Evolutionary conservation across 1,140 invertebrate genomes (phyloP).

Genomic region (Cepaea nemoralis): DNA sequence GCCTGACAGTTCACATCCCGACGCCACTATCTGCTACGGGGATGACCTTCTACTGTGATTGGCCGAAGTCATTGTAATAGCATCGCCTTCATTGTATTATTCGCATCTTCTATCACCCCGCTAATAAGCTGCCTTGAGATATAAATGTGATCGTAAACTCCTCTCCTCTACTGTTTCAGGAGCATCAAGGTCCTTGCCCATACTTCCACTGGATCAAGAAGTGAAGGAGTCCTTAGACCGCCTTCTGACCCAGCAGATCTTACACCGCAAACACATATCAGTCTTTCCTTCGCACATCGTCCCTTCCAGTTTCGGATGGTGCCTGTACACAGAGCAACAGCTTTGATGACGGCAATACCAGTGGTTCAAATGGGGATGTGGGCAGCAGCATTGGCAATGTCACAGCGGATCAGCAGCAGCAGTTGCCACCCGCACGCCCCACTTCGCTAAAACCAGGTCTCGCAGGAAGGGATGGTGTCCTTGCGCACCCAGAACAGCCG

Average conservation of each 20-base stretch:
- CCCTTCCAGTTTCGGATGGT: slow-evolving; percentile 9
- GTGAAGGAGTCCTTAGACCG: slow-evolving; percentile 28
- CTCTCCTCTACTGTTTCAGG: slow-evolving; percentile 1
- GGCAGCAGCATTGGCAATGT: background rate
- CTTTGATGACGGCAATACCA: background rate
- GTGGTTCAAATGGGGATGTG: slow-evolving; percentile 16
- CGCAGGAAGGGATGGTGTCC: background rate
- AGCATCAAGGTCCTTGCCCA: slow-evolving; percentile 28
- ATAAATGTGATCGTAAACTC: too few species aligned
- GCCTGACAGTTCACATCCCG: too few species aligned
- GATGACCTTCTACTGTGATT: too few species aligned
- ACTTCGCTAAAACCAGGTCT: background rate
- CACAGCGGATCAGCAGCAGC: slow-evolving; percentile 7
- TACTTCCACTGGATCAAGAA: background rate
- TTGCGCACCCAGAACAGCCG: background rate
- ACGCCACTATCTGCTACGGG: too few species aligned
- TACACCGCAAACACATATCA: slow-evolving; percentile 6
- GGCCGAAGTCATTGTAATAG: too few species aligned
- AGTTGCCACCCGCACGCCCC: background rate
- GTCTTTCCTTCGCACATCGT: slow-evolving; percentile 18
- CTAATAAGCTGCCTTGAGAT: too few species aligned
- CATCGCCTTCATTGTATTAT: too few species aligned
- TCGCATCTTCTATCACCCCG: too few species aligned
- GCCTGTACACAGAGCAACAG: background rate
- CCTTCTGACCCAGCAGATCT: slow-evolving; percentile 23